Evolutionary conservation across 2,113 vertebrate species (phyloP), one percentile per base, ranked within the genome.

Genomic region (Platycercus adscitus): DNA sequence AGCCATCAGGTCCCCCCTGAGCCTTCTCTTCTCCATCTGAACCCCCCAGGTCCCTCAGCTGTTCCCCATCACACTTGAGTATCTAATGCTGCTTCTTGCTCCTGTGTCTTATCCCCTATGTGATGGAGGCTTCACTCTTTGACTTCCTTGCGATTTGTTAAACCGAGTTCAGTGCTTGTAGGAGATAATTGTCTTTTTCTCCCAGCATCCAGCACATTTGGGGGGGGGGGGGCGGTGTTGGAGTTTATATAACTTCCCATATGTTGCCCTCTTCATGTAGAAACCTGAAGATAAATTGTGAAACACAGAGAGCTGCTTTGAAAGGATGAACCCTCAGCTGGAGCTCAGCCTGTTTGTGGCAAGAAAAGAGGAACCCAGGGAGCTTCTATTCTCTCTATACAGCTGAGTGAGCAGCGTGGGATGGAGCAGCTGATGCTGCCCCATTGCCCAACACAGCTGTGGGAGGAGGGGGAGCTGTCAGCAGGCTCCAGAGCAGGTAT

Each of bases 211-310:
- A 58, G 29, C 50, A 31, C 16, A 10, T 73, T 72, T 56, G 41
- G 56, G 8, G 56, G 7, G 56, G 66, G 52, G 55, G 61, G 10
- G 52, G 66, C 47, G 55, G 49, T 50, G 77, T 25, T 75, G 0
- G 3, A 55, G 52, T 95, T 95, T 89, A 91, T 60, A 46, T 92
- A 89, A 95, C 84, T 73, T 78, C 87, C 82, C 86, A 86, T 89
- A 46, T 89, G 95, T 66, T 78, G 50, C 61, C 52, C 60, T 94
- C 77, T 71, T 89, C 6, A 1, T 81, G 55, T 41, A 46, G 84
- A 71, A 96, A 94, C 55, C 37, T 7, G 39, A 55, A 72, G 89
- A 65, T 39, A 69, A 82, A 76, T 92, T 90, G 78, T 81, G 92
- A 95, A 94, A 86, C 11, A 4, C 47, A 33, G 41, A 28, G 72